Evolutionary conservation across 2,113 vertebrate genomes (phyloP), one percentile per base, ranked within the genome.

Genomic region (Bostrychus sinensis): DNA sequence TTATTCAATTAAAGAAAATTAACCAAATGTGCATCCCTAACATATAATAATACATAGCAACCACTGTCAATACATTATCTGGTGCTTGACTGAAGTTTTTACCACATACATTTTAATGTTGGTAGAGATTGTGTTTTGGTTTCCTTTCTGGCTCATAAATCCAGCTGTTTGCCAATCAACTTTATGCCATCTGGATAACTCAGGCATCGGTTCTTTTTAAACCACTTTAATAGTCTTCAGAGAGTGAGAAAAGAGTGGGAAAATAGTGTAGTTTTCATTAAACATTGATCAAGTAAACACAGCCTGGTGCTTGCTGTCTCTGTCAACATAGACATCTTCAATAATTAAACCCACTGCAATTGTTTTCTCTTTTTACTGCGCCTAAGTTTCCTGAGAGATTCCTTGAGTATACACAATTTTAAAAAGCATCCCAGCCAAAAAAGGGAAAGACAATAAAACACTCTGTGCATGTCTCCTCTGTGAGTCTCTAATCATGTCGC

Each of bases 401-500:
- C 16, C 9, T 22, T 16, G 23, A 70, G 37, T 0, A 9, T 3
- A 22, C 14, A 32, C 10, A n/a, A 14, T 7, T 10, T 23, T 28
- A 25, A 48, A n/a, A 12, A 48, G 4, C 22, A 25, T 25, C 4
- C 32, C 20, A 23, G 43, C 20, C 22, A 12, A 23, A 45, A 22
- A 12, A 10, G 19, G 6, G 2, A 48, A 7, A 14, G 23, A 23
- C 20, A 13, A 23, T 10, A 34, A 34, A 34, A 34, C 32, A 34
- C 32, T 34, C 10, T 34, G n/a, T n/a, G 17, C 56, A 48, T 25
- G 42, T 19, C 25, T 14, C 58, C 43, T 42, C 37, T 0, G 37
- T 54, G 62, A 43, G 62, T 19, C 41, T 41, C 61, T 48, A 25
- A 38, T 66, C 34, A 58, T 70, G 55, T 50, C 48, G 41, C 17